Conservation (phyloP, 1,140 invertebrate genomes). For the Drosophila orena region DNA sequence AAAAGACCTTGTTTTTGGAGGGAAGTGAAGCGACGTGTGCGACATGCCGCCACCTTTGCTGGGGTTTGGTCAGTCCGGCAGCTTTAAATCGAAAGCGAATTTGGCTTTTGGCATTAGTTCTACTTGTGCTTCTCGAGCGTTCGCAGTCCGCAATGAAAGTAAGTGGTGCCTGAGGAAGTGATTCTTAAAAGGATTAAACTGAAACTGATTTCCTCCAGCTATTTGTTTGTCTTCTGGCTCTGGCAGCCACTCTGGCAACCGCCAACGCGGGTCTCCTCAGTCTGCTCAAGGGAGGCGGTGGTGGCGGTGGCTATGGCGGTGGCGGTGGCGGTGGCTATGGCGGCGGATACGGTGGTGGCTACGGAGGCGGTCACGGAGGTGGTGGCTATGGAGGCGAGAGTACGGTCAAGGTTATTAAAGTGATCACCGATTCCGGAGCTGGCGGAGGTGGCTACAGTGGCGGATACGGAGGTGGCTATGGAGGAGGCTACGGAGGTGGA, state of each 20-base stretch:
- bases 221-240: slow-evolving; percentile 72
- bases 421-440: slow-evolving; percentile 25
- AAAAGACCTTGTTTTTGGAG: slow-evolving; percentile 31
- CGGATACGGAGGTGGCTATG: slow-evolving; percentile 18
- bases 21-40: slow-evolving; percentile 12
- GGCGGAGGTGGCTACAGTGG: slow-evolving; percentile 42
- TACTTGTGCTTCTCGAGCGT: slow-evolving; percentile 52
- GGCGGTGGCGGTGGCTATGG: not conserved
- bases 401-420: slow-evolving; percentile 21
- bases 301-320: slow-evolving; percentile 29
- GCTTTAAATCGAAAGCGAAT: slow-evolving; percentile 68
- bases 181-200: slow-evolving; percentile 25
- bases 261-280: slow-evolving; percentile 67
- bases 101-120: slow-evolving; percentile 67
- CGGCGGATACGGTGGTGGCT: slow-evolving; percentile 31
- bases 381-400: slow-evolving; percentile 34
- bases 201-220: slow-evolving; percentile 42
- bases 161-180: slow-evolving; percentile 31
- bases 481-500: slow-evolving; percentile 35
- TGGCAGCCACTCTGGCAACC: slow-evolving; percentile 61
- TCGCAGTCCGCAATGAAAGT: slow-evolving; percentile 64
- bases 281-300: slow-evolving; percentile 64
- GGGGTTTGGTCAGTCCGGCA: slow-evolving; percentile 36
- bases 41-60: slow-evolving; percentile 47
- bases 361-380: slow-evolving; percentile 40